Percentiles rank a stretch among this genome's conserved stretches.
phyloP scores from a whole-genome alignment of 2,888 invertebrate species.

The Liopterus haemorrhoidalis region DNA sequence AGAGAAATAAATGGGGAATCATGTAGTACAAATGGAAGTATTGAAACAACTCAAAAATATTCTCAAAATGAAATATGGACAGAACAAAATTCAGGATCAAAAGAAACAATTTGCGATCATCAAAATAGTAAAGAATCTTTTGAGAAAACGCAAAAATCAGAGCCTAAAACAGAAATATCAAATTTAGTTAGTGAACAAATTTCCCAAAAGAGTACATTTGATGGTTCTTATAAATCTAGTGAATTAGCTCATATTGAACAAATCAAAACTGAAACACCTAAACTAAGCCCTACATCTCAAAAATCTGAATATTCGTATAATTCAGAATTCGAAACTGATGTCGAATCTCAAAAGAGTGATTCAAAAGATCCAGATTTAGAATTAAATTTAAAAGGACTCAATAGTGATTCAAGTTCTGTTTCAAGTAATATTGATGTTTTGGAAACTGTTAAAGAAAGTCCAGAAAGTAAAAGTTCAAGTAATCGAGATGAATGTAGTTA shows the following conservation, averaged over 20 bases:
- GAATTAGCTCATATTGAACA: neutral
- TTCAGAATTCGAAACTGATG: too few species aligned
- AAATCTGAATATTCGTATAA: too few species aligned
- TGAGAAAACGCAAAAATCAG: slow-evolving; percentile 5
- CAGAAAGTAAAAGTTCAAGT: slow-evolving; percentile 14
- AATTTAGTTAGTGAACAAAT: slow-evolving; percentile 6
- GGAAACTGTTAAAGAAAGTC: neutral
- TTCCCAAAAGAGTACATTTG: slow-evolving; percentile 1
- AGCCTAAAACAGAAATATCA: slow-evolving; percentile 7
- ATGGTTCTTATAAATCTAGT: too few species aligned
- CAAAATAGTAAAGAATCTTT: slow-evolving; percentile 3
- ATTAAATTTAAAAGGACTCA: too few species aligned
- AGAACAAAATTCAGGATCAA: neutral
- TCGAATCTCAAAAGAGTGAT: too few species aligned
- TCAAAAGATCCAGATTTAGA: too few species aligned
- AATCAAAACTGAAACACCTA: too few species aligned
- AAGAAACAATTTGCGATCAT: slow-evolving; percentile 3
- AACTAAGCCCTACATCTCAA: too few species aligned
- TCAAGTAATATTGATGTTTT: too few species aligned
- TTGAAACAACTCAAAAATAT: slow-evolving; percentile 6
- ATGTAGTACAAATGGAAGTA: too few species aligned
- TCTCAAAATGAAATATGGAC: neutral
- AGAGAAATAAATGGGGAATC: too few species aligned
- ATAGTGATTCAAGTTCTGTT: neutral
- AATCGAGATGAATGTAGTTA: too few species aligned